Conservation (phyloP, 2,888 invertebrate species). For the Esperia sulphurella region DNA sequence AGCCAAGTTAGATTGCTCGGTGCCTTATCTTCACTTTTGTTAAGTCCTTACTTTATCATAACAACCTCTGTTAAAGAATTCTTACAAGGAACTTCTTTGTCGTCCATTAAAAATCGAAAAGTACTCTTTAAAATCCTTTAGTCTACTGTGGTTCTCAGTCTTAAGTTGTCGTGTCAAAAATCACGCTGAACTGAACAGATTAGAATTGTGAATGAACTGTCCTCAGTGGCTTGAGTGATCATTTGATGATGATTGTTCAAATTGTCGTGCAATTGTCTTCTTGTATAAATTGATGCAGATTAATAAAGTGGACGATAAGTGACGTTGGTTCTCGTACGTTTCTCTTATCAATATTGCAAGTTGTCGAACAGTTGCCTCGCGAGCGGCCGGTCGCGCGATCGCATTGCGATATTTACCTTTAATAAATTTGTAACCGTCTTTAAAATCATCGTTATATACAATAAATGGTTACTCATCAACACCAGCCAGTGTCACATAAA, state of each 20-base stretch:
- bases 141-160: constrained; percentile 1
- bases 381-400: constrained; percentile 46
- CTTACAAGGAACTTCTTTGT: constrained; percentile 16
- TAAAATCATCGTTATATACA: constrained; percentile 11
- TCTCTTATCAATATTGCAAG: constrained; percentile 64
- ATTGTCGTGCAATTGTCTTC: constrained; percentile 53
- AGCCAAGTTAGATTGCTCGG: constrained; percentile 10
- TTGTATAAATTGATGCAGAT: constrained; percentile 72
- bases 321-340: constrained; percentile 39
- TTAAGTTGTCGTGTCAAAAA: constrained; percentile 2
- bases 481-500: constrained; percentile 19
- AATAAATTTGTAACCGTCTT: constrained; percentile 8
- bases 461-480: constrained; percentile 18
- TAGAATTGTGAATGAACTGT: not conserved
- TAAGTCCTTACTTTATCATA: constrained; percentile 18
- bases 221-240: not conserved
- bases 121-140: not conserved
- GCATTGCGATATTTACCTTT: constrained; percentile 24
- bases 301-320: constrained; percentile 69
- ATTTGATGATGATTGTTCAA: not conserved
- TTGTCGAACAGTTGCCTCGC: constrained; percentile 54
- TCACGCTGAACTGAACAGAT: not conserved
- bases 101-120: constrained; percentile 9
- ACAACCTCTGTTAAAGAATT: constrained; percentile 16
- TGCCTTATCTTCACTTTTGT: constrained; percentile 22